phyloP scores from a whole-genome alignment of 1,140 invertebrate genomes.

The Maconellicoccus hirsutus region DNA sequence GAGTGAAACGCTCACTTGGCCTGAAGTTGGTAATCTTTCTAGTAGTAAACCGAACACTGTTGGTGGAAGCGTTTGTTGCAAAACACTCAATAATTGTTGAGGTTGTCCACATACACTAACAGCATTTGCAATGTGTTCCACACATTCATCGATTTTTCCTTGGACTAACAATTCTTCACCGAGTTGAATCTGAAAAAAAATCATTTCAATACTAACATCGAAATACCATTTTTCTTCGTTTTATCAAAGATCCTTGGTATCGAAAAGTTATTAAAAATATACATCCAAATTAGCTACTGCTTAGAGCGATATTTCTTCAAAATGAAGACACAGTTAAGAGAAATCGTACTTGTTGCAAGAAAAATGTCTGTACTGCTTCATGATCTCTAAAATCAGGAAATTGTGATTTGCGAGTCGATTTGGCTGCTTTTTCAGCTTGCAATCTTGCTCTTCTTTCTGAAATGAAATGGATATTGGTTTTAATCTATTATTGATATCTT shows the following conservation, averaged over 20 bases:
- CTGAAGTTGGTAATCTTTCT: constrained; percentile 54
- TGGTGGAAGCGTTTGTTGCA: constrained; percentile 88
- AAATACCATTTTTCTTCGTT: too few relatives aligned
- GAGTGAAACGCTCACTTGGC: neutral
- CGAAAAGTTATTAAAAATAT: too few relatives aligned
- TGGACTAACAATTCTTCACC: constrained; percentile 79
- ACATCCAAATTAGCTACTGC: too few relatives aligned
- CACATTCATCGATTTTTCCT: constrained; percentile 77
- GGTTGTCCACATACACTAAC: constrained; percentile 93
- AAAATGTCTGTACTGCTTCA: constrained; percentile 64
- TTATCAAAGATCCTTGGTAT: too few relatives aligned
- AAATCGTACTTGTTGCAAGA: constrained; percentile 31
- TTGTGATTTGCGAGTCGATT: constrained; percentile 30
- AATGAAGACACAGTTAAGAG: neutral
- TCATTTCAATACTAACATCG: neutral
- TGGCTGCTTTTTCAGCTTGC: constrained; percentile 37
- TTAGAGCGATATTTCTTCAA: neutral
- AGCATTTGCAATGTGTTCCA: constrained; percentile 89
- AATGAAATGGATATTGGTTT: too few relatives aligned
- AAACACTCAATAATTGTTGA: constrained; percentile 74
- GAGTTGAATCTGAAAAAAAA: constrained; percentile 51
- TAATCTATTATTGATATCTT: too few relatives aligned
- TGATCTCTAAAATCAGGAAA: constrained; percentile 81
- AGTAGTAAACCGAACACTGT: constrained; percentile 79
- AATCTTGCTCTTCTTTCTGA: constrained; percentile 17